phyloP scores from a whole-genome alignment of 64 coral and sea anemone species.

The Cladopsammia gracilis region DNA sequence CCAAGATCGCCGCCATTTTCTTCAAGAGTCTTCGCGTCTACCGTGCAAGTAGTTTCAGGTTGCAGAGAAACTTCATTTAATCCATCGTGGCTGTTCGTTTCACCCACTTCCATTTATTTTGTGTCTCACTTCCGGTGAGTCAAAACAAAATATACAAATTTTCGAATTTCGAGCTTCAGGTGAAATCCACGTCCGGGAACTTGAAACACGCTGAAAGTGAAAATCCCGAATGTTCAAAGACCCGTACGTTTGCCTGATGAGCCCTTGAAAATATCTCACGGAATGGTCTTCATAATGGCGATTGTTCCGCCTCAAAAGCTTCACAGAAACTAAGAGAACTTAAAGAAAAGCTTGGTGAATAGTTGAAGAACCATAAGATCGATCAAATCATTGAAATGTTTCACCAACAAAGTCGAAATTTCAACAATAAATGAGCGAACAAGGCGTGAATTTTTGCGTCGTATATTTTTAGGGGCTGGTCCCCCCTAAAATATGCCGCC shows the following conservation, averaged over 20 bases:
- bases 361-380: not conserved
- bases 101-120: conserved; percentile 71
- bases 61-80: conserved; percentile 67
- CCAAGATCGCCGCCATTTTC: conserved; percentile 64
- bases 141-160: conserved; percentile 57
- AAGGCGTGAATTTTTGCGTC: not conserved
- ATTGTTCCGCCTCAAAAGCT: not conserved
- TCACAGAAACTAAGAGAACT: not conserved
- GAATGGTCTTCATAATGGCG: conserved; percentile 6
- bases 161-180: conserved; percentile 98
- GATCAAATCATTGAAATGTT: not conserved
- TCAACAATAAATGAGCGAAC: not conserved
- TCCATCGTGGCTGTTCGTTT: conserved; percentile 47
- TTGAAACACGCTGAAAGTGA: conserved; percentile 63
- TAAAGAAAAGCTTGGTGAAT: not conserved
- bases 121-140: conserved; percentile 68
- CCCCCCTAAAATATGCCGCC: conserved; percentile 43
- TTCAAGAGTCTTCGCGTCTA: conserved; percentile 82
- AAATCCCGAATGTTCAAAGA: conserved; percentile 99
- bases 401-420: not conserved
- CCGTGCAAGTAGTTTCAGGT: conserved; percentile 56
- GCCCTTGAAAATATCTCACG: not conserved
- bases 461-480: conserved; percentile 56
- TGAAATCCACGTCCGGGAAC: conserved; percentile 93
- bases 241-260: conserved; percentile 76